Evolutionary conservation across 2,113 vertebrate genomes (phyloP).

Genomic region (Eptesicus fuscus): DNA sequence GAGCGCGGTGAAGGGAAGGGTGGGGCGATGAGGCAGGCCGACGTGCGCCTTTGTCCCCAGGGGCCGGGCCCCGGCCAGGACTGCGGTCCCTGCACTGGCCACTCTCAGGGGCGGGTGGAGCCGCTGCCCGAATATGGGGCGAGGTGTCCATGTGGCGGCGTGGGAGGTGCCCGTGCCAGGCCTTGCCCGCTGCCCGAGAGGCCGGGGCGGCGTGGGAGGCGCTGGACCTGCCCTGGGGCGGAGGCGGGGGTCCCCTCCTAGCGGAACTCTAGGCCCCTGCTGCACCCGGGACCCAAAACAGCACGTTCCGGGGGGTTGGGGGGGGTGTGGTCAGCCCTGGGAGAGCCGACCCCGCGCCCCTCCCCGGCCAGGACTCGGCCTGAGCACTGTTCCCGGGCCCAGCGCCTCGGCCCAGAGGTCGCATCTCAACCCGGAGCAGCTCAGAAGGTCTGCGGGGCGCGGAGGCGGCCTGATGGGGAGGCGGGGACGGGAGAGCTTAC

Average conservation of each 20-base stretch:
- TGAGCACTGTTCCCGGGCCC: not conserved
- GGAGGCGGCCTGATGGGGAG: not conserved
- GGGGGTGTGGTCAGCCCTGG: not conserved
- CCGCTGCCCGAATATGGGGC: not conserved
- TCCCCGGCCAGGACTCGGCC: not conserved
- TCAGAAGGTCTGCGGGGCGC: too few species aligned
- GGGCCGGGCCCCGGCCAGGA: not conserved
- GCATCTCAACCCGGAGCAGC: not conserved
- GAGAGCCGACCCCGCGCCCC: not conserved
- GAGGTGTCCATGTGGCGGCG: not conserved
- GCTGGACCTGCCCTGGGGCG: not conserved
- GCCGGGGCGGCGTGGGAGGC: not conserved
- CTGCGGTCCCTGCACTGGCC: not conserved
- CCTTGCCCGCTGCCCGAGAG: constrained; percentile 20
- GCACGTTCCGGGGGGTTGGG: constrained; percentile 31
- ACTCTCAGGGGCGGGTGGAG: not conserved
- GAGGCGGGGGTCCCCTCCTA: constrained; percentile 35
- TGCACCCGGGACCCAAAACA: constrained; percentile 29
- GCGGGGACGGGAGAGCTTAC: not conserved
- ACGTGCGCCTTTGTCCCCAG: not conserved
- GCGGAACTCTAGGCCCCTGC: constrained; percentile 19
- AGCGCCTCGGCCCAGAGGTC: not conserved
- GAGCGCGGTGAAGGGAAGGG: not conserved
- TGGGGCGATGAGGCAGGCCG: not conserved
- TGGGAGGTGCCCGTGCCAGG: not conserved